Percentiles rank a stretch among this genome's conserved stretches.
Conservation (phyloP, 2,888 invertebrate genomes). For the Tholera decimalis region DNA sequence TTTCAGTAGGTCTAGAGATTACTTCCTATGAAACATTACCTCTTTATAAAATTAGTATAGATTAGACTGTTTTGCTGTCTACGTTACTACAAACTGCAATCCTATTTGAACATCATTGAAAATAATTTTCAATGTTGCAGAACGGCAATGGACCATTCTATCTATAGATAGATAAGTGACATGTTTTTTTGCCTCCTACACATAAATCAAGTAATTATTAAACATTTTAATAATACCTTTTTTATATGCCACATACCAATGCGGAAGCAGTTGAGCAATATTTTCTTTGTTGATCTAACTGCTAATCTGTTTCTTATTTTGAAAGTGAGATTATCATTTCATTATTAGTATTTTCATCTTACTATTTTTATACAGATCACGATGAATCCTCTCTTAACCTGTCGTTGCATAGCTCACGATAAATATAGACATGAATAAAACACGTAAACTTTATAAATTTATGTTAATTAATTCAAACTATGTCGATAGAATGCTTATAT, state of each 20-base stretch:
- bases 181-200: neutral
- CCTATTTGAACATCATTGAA: too few species aligned
- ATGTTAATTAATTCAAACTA: constrained; percentile 35
- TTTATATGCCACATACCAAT: neutral
- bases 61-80: too few species aligned
- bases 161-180: too few species aligned
- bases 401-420: neutral
- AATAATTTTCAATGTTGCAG: too few species aligned
- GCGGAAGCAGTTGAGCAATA: neutral
- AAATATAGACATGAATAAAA: constrained; percentile 3
- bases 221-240: neutral
- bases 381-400: constrained; percentile 7
- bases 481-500: constrained; percentile 12
- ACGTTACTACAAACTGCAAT: too few species aligned
- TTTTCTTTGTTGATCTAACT: constrained; percentile 10
- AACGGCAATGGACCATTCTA: too few species aligned
- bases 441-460: constrained; percentile 28
- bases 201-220: neutral
- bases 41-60: too few species aligned
- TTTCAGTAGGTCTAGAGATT: too few species aligned
- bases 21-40: too few species aligned
- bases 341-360: neutral
- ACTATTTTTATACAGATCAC: neutral
- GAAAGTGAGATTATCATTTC: constrained; percentile 3
- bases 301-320: constrained; percentile 8